A percentile compares a stretch with the other conserved stretches of the same genome.
These are phyloP conservation scores for Brenthis daphne DNA, from an alignment of 2,888 invertebrate genomes.

Conservation along the genomic window DNA sequence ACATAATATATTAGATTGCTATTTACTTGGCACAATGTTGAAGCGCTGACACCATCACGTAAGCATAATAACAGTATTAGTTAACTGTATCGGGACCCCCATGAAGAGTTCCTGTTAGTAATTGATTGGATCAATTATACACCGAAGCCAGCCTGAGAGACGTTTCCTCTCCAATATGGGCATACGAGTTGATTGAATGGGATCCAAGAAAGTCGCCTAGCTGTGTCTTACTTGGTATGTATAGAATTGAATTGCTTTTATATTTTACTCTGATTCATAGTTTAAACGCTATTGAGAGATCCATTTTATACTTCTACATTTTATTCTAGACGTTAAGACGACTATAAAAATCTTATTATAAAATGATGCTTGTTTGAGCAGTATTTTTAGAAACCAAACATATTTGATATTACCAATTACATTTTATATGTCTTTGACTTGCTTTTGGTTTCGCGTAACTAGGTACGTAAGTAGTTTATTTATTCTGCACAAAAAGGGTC, in stretches of 20 bases:
- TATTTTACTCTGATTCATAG: not conserved
- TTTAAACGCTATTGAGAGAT: not conserved
- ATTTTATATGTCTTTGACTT: too few species aligned
- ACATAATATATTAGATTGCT: too few species aligned
- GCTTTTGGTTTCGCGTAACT: too few species aligned
- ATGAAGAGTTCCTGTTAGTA: constrained; percentile 32
- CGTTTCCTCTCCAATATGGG: constrained; percentile 38
- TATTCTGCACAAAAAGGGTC: too few species aligned
- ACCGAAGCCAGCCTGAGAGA: constrained; percentile 31
- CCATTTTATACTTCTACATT: too few species aligned
- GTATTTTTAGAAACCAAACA: too few species aligned
- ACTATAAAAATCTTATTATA: too few species aligned
- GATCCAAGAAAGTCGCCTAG: constrained; percentile 34
- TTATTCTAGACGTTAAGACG: too few species aligned
- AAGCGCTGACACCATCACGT: not conserved
- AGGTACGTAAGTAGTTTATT: too few species aligned
- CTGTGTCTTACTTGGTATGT: constrained; percentile 19
- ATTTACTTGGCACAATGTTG: not conserved
- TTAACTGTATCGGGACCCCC: constrained; percentile 35
- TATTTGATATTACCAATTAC: too few species aligned
- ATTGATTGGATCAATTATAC: constrained; percentile 35
- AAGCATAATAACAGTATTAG: constrained; percentile 22
- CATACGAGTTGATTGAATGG: constrained; percentile 40
- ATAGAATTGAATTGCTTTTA: not conserved
- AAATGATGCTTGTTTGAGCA: too few species aligned